A percentile compares a stretch with the other conserved stretches of the same genome.
phyloP scores from a whole-genome alignment of 2,113 vertebrate genomes.

The Promerops cafer region DNA sequence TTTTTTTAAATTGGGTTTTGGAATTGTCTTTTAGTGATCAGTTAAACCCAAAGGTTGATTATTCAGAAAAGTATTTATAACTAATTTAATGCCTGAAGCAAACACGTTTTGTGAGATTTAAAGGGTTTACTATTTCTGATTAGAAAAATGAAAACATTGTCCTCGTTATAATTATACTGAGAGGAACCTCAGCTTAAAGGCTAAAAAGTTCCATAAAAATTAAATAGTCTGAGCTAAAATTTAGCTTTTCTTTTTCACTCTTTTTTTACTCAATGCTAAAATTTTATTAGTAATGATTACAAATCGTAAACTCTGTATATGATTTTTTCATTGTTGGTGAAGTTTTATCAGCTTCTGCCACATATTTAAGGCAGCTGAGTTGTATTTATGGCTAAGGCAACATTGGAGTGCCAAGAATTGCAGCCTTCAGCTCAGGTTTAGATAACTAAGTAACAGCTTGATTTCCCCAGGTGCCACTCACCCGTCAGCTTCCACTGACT shows the following conservation, averaged over 20 bases:
- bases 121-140: background rate
- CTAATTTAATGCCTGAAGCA: background rate
- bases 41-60: background rate
- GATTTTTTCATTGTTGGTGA: background rate
- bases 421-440: background rate
- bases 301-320: background rate
- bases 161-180: background rate
- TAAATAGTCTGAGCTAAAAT: background rate
- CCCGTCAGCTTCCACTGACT: background rate
- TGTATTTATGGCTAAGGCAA: background rate
- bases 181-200: background rate
- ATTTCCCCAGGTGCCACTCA: background rate
- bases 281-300: background rate
- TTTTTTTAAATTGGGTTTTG: background rate
- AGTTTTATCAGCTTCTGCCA: background rate
- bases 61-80: background rate
- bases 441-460: background rate
- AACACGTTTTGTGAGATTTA: background rate
- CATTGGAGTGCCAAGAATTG: background rate
- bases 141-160: background rate
- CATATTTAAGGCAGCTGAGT: background rate
- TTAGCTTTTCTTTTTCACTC: background rate
- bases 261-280: background rate
- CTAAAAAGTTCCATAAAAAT: background rate
- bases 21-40: background rate